A percentile compares a stretch with the other conserved stretches of the same genome.
These are phyloP conservation scores for Dipodomys stephensi DNA, from an alignment of 2,113 vertebrate genomes.

Conservation along the genomic window DNA sequence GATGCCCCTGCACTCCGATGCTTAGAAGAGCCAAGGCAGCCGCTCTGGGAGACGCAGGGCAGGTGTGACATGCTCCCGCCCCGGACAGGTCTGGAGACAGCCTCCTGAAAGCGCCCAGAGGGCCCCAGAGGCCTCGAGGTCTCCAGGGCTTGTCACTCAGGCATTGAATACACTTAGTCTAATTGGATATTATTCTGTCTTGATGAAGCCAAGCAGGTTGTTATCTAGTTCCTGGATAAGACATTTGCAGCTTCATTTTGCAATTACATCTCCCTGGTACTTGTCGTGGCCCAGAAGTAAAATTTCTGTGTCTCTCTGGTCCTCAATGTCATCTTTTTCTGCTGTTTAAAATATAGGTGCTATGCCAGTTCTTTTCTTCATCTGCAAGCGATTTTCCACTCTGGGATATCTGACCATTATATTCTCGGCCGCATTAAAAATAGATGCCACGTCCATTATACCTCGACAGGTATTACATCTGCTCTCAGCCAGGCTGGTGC, in stretches of 20 bases:
- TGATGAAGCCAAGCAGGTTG: slow-evolving; percentile 76
- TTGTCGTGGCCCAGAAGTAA: slow-evolving; percentile 73
- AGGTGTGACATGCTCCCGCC: slow-evolving; percentile 30
- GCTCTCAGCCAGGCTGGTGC: background rate
- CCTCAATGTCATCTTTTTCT: slow-evolving; percentile 70
- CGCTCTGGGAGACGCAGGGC: rapidly evolving
- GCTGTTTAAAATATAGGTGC: slow-evolving; percentile 74
- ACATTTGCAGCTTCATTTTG: slow-evolving; percentile 72
- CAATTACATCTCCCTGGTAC: slow-evolving; percentile 74
- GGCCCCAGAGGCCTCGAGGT: slow-evolving; percentile 78
- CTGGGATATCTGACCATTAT: slow-evolving; percentile 76
- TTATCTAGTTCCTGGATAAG: slow-evolving; percentile 68
- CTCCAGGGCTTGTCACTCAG: slow-evolving; percentile 78
- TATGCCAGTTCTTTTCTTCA: slow-evolving; percentile 60
- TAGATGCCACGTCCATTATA: slow-evolving; percentile 64
- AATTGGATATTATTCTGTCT: slow-evolving; percentile 80
- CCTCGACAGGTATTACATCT: background rate
- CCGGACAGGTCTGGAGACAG: slow-evolving; percentile 79
- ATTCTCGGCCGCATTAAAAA: slow-evolving; percentile 78
- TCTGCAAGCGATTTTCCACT: slow-evolving; percentile 63
- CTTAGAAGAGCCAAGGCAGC: background rate
- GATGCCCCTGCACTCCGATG: background rate
- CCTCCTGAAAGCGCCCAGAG: slow-evolving; percentile 76
- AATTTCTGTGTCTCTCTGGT: slow-evolving; percentile 62
- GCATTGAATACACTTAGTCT: slow-evolving; percentile 77